phyloP scores from a whole-genome alignment of 2,888 invertebrate genomes.

The Heliconius aoede region DNA sequence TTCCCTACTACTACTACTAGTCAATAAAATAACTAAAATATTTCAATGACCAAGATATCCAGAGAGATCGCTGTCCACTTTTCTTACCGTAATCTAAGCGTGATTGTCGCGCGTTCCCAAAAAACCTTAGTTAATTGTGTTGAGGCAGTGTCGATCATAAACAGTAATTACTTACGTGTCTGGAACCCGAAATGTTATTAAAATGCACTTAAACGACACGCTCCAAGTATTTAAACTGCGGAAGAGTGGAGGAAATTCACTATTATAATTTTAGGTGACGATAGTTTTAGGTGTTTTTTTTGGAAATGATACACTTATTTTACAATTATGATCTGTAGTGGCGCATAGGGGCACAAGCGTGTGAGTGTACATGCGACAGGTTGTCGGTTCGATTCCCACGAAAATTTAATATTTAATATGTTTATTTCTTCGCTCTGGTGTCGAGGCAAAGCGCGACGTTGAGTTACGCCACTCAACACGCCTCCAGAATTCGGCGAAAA shows the following conservation, averaged over 20 bases:
- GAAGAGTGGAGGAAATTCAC: constrained; percentile 34
- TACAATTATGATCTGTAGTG: neutral
- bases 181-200: constrained; percentile 78
- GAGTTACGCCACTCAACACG: too few species aligned
- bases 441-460: too few species aligned
- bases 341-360: too few species aligned
- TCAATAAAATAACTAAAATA: constrained; percentile 11
- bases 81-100: constrained; percentile 76
- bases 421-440: too few species aligned
- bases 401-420: too few species aligned
- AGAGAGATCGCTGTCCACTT: constrained; percentile 64
- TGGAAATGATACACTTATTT: constrained; percentile 39
- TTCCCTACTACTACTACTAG: too few species aligned
- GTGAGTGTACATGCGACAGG: too few species aligned
- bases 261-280: constrained; percentile 46
- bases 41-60: constrained; percentile 23
- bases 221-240: constrained; percentile 51
- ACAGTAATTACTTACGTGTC: constrained; percentile 80
- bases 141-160: constrained; percentile 78
- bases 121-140: constrained; percentile 79
- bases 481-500: too few species aligned
- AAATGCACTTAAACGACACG: constrained; percentile 77
- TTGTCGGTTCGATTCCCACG: too few species aligned
- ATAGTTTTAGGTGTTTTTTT: constrained; percentile 41
- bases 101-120: constrained; percentile 78